These are phyloP conservation scores for Hystrix brachyura DNA, from an alignment of 2,113 vertebrate species.

Conservation along the genomic window DNA sequence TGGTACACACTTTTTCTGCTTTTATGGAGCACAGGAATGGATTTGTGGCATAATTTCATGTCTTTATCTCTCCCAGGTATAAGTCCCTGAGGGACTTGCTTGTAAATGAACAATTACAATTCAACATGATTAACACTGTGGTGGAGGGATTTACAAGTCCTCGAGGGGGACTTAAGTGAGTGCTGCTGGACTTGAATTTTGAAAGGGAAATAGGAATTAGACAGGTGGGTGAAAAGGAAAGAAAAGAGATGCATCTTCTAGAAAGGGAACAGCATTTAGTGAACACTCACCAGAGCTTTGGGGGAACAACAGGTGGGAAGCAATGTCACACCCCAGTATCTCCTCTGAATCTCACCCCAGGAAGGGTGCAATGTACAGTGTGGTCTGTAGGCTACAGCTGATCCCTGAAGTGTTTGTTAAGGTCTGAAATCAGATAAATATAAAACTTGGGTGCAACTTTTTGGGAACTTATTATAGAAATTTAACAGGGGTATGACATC, in stretches of 20 bases:
- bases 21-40: not conserved
- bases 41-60: not conserved
- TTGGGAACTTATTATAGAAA: slow-evolving; percentile 18
- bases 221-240: not conserved
- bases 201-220: not conserved
- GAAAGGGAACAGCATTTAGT: not conserved
- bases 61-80: not conserved
- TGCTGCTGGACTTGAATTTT: not conserved
- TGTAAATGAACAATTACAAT: not conserved
- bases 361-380: not conserved
- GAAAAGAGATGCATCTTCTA: too few relatives aligned
- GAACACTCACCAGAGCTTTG: not conserved
- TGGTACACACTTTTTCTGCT: not conserved
- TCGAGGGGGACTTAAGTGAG: not conserved
- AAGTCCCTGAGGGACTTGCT: not conserved
- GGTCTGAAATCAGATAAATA: not conserved
- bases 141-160: not conserved
- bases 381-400: not conserved
- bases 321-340: not conserved
- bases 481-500: not conserved
- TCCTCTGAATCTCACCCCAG: not conserved
- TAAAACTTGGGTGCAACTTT: not conserved
- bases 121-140: not conserved
- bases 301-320: not conserved
- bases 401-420: not conserved